These are phyloP conservation scores for Aphaenogaster floridana DNA, from an alignment of 1,140 invertebrate species.

Conservation along the genomic window DNA sequence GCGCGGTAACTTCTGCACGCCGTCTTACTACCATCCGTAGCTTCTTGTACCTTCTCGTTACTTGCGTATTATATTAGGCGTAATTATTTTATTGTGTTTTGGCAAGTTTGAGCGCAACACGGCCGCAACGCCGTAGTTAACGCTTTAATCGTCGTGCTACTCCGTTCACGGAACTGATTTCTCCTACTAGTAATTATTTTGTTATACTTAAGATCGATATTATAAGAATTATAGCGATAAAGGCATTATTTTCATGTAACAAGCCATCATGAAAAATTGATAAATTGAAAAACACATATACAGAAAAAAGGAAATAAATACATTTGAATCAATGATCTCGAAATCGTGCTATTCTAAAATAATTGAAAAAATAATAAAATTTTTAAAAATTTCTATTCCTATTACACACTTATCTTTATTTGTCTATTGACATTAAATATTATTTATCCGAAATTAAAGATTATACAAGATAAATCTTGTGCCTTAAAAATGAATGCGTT, in stretches of 20 bases:
- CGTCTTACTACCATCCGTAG: not conserved
- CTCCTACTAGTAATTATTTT: not conserved
- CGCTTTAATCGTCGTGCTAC: conserved; percentile 18
- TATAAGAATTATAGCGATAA: not conserved
- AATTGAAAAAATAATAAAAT: not conserved
- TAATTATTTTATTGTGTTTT: conserved; percentile 61
- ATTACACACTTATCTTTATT: not conserved
- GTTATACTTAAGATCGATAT: not conserved
- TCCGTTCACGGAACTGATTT: not conserved
- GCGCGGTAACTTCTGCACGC: conserved; percentile 9
- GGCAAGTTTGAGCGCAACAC: conserved; percentile 29
- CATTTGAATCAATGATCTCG: not conserved
- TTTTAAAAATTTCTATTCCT: too few relatives aligned
- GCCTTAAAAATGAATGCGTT: too few relatives aligned
- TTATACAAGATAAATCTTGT: too few relatives aligned
- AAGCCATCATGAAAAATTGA: not conserved
- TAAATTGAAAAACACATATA: not conserved
- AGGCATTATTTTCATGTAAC: not conserved
- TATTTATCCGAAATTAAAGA: not conserved
- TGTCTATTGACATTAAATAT: not conserved
- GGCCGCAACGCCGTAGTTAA: conserved; percentile 27
- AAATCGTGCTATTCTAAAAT: not conserved
- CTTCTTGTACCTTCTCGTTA: conserved; percentile 40
- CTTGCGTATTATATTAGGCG: conserved; percentile 46
- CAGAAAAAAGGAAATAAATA: not conserved